phyloP scores from a whole-genome alignment of 2,113 vertebrate genomes.

The Gallinago media region DNA sequence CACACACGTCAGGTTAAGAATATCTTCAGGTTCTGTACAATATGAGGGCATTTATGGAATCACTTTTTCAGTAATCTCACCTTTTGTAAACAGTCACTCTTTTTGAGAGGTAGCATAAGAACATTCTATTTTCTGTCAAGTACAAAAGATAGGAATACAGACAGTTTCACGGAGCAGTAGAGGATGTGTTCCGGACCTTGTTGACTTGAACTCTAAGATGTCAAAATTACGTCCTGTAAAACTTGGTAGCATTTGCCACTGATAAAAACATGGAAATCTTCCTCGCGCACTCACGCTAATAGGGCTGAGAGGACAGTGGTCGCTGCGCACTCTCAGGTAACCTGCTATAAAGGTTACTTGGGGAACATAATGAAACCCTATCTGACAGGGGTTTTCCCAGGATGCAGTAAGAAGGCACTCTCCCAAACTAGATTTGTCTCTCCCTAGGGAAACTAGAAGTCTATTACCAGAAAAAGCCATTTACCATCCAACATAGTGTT shows the following conservation, averaged over 20 bases:
- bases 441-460: not conserved
- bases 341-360: not conserved
- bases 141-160: fast-evolving
- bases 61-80: not conserved
- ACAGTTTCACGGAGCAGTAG: not conserved
- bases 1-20: not conserved
- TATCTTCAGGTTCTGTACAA: not conserved
- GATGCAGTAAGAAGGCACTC: not conserved
- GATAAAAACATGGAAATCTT: not conserved
- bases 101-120: not conserved
- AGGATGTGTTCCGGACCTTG: not conserved
- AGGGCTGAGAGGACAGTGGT: no score
- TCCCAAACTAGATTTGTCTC: not conserved
- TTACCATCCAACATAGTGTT: fast-evolving
- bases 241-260: not conserved
- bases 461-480: not conserved
- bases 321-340: fast-evolving
- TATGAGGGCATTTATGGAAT: not conserved
- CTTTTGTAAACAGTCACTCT: not conserved
- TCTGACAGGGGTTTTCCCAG: not conserved
- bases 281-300: fast-evolving
- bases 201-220: not conserved
- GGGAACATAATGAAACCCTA: not conserved
- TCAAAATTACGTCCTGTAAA: not conserved
- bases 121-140: not conserved